These are phyloP conservation scores for Buteo buteo DNA, from an alignment of 2,113 vertebrate species.

Conservation along the genomic window DNA sequence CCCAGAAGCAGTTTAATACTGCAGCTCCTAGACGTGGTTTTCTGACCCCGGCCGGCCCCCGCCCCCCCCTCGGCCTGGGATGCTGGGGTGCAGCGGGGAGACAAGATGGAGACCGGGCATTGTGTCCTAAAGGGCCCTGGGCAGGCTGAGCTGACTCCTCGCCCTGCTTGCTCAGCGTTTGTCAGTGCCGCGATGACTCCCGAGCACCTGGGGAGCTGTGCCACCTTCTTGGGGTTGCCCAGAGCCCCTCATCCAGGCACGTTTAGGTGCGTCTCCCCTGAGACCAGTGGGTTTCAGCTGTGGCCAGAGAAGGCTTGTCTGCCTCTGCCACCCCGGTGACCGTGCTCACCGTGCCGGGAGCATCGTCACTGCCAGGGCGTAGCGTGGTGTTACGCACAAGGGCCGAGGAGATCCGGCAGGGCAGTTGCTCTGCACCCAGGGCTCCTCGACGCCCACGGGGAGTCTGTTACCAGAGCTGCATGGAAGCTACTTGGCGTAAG, in stretches of 20 bases:
- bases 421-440: fast-evolving
- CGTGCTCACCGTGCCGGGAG: fast-evolving
- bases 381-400: not conserved
- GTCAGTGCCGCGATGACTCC: fast-evolving
- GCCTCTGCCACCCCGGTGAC: not conserved
- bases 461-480: not conserved
- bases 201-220: not conserved
- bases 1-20: no score
- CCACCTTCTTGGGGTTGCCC: fast-evolving
- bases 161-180: fast-evolving
- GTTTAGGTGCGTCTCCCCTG: not conserved
- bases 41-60: no score
- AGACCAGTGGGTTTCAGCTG: not conserved
- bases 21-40: no score
- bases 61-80: no score
- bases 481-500: fast-evolving
- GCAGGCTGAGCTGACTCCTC: no score
- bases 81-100: no score
- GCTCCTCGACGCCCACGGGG: fast-evolving
- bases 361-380: fast-evolving
- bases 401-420: fast-evolving
- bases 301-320: not conserved
- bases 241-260: fast-evolving
- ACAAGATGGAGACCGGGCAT: fast-evolving
- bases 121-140: fast-evolving